phyloP scores from a whole-genome alignment of 1,140 invertebrate genomes.

The Tribolium madens region DNA sequence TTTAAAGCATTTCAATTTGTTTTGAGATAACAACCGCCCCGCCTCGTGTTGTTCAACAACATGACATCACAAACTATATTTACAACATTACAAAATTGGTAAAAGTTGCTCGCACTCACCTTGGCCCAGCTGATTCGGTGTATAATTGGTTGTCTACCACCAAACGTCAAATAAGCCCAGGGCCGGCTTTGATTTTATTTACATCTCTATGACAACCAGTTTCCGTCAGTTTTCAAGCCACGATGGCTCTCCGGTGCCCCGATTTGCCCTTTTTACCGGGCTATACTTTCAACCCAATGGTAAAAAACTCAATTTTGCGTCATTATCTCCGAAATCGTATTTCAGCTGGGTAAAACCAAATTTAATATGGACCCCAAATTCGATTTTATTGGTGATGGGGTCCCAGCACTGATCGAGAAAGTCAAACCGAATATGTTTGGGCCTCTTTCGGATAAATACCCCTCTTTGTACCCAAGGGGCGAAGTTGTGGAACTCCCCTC shows the following conservation, averaged over 20 bases:
- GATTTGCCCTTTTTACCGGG: conserved; percentile 69
- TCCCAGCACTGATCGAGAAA: conserved; percentile 69
- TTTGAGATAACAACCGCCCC: conserved; percentile 1
- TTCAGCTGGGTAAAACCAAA: conserved; percentile 69
- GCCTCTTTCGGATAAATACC: conserved; percentile 65
- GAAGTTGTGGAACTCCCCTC: conserved; percentile 78
- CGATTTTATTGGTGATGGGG: conserved; percentile 68
- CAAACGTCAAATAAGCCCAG: background rate
- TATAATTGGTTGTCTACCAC: conserved; percentile 15
- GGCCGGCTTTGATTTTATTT: background rate
- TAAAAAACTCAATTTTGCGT: conserved; percentile 55
- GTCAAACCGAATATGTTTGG: conserved; percentile 64
- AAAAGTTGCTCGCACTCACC: background rate
- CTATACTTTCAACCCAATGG: conserved; percentile 67
- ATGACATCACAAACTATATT: conserved; percentile 26
- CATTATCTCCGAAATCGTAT: background rate
- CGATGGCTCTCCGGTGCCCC: conserved; percentile 43
- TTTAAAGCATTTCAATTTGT: conserved; percentile 2
- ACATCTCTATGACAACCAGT: conserved; percentile 5
- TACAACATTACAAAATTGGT: conserved; percentile 12
- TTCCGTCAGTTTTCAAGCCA: background rate
- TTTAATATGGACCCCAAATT: conserved; percentile 71
- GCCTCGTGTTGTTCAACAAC: conserved; percentile 7
- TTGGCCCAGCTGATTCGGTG: background rate
- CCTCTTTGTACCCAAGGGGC: conserved; percentile 76